Conservation (phyloP, 2,797 vertebrate genomes). For the Manis javanica region DNA sequence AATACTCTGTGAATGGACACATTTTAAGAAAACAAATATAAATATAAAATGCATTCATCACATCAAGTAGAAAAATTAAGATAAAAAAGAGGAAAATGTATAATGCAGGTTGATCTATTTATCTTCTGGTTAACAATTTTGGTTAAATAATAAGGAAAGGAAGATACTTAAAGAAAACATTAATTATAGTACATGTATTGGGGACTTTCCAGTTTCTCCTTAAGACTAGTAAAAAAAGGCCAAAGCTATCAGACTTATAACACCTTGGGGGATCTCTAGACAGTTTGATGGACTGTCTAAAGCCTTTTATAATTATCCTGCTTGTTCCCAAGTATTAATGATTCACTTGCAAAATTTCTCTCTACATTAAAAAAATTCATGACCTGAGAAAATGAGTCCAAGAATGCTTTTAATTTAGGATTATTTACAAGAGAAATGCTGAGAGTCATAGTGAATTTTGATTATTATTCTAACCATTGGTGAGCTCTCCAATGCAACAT, state of each 20-base stretch:
- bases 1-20: background rate
- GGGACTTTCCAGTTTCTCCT: slow-evolving; percentile 56
- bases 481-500: background rate
- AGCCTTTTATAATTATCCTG: slow-evolving; percentile 79
- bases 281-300: slow-evolving; percentile 73
- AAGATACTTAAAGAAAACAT: slow-evolving; percentile 61
- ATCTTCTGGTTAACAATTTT: background rate
- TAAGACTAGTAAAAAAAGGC: slow-evolving; percentile 69
- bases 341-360: slow-evolving; percentile 67
- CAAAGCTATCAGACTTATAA: slow-evolving; percentile 67
- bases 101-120: slow-evolving; percentile 7
- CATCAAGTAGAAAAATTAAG: background rate
- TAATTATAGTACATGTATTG: slow-evolving; percentile 72
- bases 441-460: background rate
- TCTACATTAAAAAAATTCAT: slow-evolving; percentile 56
- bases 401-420: slow-evolving; percentile 44
- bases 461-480: background rate
- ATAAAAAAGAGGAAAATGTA: background rate
- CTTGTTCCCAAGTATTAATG: slow-evolving; percentile 66
- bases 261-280: slow-evolving; percentile 65
- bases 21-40: background rate
- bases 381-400: slow-evolving; percentile 49
- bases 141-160: slow-evolving; percentile 51
- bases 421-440: slow-evolving; percentile 56
- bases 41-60: slow-evolving; percentile 14